phyloP scores from a whole-genome alignment of 2,888 invertebrate species.

The Euplagia quadripunctaria region DNA sequence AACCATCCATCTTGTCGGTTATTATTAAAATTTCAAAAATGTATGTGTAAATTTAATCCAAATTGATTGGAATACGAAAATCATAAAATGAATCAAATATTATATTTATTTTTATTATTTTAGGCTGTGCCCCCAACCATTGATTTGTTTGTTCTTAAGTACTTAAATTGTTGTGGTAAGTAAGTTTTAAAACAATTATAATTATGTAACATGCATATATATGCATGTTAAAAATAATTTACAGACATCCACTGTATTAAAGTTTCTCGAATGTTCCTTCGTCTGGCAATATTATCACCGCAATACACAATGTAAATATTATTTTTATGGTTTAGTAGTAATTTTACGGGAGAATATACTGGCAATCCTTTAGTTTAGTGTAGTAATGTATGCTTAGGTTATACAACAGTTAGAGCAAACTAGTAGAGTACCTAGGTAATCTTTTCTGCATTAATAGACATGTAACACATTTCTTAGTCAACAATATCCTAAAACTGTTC shows the following conservation, averaged over 20 bases:
- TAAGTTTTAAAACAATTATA: background rate
- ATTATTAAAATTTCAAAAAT: too few relatives aligned
- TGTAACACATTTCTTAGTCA: background rate
- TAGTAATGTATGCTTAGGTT: background rate
- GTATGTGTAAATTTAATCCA: too few relatives aligned
- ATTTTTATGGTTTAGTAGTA: background rate
- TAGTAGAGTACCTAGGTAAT: background rate
- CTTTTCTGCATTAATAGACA: background rate
- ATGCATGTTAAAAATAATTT: background rate
- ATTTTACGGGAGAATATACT: background rate
- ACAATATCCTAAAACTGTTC: background rate
- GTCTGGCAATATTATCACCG: background rate
- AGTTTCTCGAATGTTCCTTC: background rate
- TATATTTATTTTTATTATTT: background rate
- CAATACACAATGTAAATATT: background rate
- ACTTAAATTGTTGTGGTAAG: background rate
- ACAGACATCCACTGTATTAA: background rate
- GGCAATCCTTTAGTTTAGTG: background rate
- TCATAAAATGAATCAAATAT: background rate
- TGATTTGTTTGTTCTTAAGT: conserved; percentile 6
- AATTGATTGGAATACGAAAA: background rate
- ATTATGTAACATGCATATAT: background rate
- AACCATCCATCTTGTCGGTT: too few relatives aligned
- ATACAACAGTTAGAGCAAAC: background rate
- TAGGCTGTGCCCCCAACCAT: background rate